A percentile compares a stretch with the other conserved stretches of the same genome.
Evolutionary conservation across 2,113 vertebrate species (phyloP).

Genomic region (Cinclus cinclus): DNA sequence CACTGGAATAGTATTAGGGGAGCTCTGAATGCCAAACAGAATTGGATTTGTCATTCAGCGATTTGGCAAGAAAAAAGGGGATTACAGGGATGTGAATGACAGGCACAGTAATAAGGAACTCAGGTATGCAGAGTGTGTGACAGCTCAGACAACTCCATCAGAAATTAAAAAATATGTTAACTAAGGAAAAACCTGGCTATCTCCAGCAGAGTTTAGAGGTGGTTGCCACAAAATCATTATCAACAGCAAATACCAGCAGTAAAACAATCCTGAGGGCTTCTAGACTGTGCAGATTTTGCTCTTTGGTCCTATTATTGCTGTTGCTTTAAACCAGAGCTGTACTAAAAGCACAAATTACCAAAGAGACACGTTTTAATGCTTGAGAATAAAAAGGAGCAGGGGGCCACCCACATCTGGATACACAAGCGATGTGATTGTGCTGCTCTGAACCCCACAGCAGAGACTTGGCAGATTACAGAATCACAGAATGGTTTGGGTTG

Average conservation of each 20-base stretch:
- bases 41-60: not conserved
- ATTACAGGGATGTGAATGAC: not conserved
- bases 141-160: not conserved
- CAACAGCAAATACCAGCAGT: not conserved
- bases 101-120: not conserved
- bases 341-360: not conserved
- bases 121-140: not conserved
- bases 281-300: not conserved
- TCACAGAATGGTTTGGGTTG: not conserved
- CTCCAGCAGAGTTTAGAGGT: not conserved
- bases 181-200: not conserved
- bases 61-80: not conserved
- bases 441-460: not conserved
- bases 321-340: not conserved
- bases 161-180: not conserved
- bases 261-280: not conserved
- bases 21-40: not conserved
- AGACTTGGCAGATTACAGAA: not conserved
- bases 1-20: not conserved
- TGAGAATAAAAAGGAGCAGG: not conserved
- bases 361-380: not conserved
- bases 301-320: not conserved
- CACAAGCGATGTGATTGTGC: fast-evolving
- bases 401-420: not conserved
- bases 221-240: not conserved